Evolutionary conservation across 2,888 invertebrate species (phyloP).

Genomic region (Synergus gifuensis): DNA sequence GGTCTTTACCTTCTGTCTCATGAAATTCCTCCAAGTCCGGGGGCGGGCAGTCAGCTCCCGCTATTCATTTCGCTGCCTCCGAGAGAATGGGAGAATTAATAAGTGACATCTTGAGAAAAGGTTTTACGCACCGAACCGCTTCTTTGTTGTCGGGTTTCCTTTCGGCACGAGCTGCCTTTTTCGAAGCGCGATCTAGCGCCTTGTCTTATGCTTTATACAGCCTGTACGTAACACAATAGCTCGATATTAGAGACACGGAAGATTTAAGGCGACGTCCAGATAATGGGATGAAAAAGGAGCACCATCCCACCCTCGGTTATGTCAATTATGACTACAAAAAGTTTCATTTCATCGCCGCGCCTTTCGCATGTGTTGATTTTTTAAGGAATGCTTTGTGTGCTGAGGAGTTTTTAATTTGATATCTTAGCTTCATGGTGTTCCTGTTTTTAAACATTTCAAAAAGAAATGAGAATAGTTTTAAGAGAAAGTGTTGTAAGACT

Average conservation of each 20-base stretch:
- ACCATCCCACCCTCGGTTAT: slow-evolving; percentile 16
- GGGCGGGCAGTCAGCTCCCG: slow-evolving; percentile 58
- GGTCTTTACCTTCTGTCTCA: slow-evolving; percentile 61
- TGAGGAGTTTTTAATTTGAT: slow-evolving; percentile 4
- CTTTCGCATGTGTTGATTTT: slow-evolving; percentile 14
- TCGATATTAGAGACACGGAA: slow-evolving; percentile 33
- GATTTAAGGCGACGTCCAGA: slow-evolving; percentile 32
- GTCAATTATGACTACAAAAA: slow-evolving; percentile 37
- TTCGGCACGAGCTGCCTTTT: slow-evolving; percentile 60
- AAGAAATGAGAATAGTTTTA: slow-evolving; percentile 45
- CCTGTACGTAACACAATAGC: slow-evolving; percentile 60
- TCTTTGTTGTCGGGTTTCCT: slow-evolving; percentile 61
- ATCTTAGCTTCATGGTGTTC: neutral
- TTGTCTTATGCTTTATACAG: slow-evolving; percentile 63
- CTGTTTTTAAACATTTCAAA: neutral
- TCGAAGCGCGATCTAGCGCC: slow-evolving; percentile 55
- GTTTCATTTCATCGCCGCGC: neutral
- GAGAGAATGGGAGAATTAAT: slow-evolving; percentile 75
- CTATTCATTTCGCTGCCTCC: slow-evolving; percentile 70
- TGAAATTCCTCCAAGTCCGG: slow-evolving; percentile 55
- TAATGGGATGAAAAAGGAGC: slow-evolving; percentile 39
- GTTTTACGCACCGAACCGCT: slow-evolving; percentile 64
- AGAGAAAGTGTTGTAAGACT: neutral
- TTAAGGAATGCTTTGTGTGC: slow-evolving; percentile 1
- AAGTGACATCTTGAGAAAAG: slow-evolving; percentile 76